These are phyloP conservation scores for Corbicula japonica DNA, from an alignment of 2,888 invertebrate genomes.

Conservation along the genomic window DNA sequence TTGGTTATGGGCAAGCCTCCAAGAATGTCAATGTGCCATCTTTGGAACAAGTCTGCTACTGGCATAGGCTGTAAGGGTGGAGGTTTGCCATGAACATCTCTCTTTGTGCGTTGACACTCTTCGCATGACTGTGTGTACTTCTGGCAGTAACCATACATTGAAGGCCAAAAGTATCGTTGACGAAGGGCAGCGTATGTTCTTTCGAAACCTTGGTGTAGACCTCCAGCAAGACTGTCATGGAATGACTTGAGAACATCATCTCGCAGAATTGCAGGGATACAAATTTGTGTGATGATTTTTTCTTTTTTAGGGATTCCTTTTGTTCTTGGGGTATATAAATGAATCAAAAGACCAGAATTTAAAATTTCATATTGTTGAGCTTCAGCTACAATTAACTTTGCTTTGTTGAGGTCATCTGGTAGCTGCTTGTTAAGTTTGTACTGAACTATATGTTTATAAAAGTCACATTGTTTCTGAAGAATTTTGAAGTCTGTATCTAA, in stretches of 20 bases:
- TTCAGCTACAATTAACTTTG: constrained; percentile 12
- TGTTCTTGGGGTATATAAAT: background rate
- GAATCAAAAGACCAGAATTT: background rate
- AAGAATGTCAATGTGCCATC: constrained; percentile 58
- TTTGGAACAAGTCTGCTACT: constrained; percentile 87
- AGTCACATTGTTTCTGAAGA: too few species aligned
- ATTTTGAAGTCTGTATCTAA: too few species aligned
- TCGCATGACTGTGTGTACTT: constrained; percentile 48
- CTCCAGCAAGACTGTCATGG: constrained; percentile 49
- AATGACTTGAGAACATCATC: constrained; percentile 62
- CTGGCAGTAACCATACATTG: constrained; percentile 53
- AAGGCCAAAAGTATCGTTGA: constrained; percentile 57
- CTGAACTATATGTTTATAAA: background rate
- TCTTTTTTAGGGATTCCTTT: constrained; percentile 2
- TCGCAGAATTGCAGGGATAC: background rate
- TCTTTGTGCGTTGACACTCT: constrained; percentile 49
- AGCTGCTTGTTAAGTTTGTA: background rate
- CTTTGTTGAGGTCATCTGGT: constrained; percentile 1
- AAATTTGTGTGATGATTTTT: background rate
- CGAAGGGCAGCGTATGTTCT: constrained; percentile 50
- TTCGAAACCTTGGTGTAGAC: constrained; percentile 63
- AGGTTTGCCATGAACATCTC: constrained; percentile 16
- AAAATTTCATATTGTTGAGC: constrained; percentile 10
- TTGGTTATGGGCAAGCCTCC: constrained; percentile 38
- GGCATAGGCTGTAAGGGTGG: constrained; percentile 54